A percentile compares a stretch with the other conserved stretches of the same genome.
phyloP scores from a whole-genome alignment of 2,113 vertebrate genomes.

The Oryzias curvinotus region DNA sequence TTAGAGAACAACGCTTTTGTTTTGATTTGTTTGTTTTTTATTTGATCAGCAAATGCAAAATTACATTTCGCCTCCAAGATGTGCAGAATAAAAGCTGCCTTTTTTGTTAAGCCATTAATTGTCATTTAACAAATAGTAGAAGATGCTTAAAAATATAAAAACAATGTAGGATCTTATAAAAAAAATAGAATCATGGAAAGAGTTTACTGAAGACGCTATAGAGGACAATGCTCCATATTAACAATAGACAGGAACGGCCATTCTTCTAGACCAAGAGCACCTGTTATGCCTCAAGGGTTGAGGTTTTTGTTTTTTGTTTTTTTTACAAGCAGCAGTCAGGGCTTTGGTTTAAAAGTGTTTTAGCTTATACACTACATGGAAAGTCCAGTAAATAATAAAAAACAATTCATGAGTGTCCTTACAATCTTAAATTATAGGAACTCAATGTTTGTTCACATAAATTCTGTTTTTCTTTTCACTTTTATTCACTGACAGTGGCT shows the following conservation, averaged over 20 bases:
- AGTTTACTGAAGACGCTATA: slow-evolving; percentile 11
- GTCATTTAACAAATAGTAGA: slow-evolving; percentile 22
- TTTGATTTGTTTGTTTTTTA: slow-evolving; percentile 5
- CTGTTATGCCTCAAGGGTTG: too few relatives aligned
- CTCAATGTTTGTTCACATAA: too few relatives aligned
- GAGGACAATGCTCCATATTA: not conserved
- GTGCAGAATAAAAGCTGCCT: slow-evolving; percentile 26
- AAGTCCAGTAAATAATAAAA: too few relatives aligned
- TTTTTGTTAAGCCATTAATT: slow-evolving; percentile 19
- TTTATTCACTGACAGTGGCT: too few relatives aligned
- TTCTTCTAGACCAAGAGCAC: too few relatives aligned
- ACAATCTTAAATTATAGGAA: too few relatives aligned
- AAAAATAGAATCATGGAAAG: slow-evolving; percentile 17
- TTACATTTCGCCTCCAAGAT: slow-evolving; percentile 46
- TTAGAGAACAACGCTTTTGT: slow-evolving; percentile 54
- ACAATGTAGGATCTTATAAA: slow-evolving; percentile 2
- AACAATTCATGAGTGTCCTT: too few relatives aligned
- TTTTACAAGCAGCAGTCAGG: too few relatives aligned
- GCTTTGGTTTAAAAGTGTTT: too few relatives aligned
- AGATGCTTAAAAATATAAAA: slow-evolving; percentile 18
- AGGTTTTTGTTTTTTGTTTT: too few relatives aligned
- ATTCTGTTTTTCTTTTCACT: too few relatives aligned
- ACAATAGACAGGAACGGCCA: not conserved
- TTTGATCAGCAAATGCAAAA: slow-evolving; percentile 70
- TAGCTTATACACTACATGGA: too few relatives aligned